Evolutionary conservation across 2,113 vertebrate genomes (phyloP).

Genomic region (Forbesichthys agassizii): DNA sequence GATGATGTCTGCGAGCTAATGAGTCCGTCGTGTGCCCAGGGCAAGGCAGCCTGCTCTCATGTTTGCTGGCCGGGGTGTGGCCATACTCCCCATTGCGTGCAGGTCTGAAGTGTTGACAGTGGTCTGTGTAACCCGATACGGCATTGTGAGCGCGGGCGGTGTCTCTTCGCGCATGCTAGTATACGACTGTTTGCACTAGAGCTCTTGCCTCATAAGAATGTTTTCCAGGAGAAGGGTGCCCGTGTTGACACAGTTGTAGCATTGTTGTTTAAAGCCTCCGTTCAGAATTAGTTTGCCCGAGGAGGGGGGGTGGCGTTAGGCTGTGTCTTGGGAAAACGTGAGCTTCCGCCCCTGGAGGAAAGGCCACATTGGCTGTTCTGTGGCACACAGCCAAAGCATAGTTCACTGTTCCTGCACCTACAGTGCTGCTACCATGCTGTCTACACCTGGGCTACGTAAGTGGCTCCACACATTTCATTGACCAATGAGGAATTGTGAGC

Average conservation of each 20-base stretch:
- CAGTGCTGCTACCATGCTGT: slow-evolving; percentile 37
- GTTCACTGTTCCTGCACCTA: neutral
- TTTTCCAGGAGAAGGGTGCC: slow-evolving; percentile 62
- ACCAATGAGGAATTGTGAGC: neutral
- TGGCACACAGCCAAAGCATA: slow-evolving; percentile 35
- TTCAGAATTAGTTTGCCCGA: slow-evolving; percentile 67
- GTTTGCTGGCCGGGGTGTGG: slow-evolving; percentile 57
- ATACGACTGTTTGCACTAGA: neutral
- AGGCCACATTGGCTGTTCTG: slow-evolving; percentile 59
- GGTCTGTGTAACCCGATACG: slow-evolving; percentile 61
- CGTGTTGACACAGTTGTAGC: slow-evolving; percentile 76
- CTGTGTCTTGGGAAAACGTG: slow-evolving; percentile 54
- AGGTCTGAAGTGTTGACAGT: slow-evolving; percentile 71
- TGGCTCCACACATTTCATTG: too few species aligned
- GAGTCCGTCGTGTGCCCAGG: slow-evolving; percentile 56
- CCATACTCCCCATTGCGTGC: slow-evolving; percentile 59
- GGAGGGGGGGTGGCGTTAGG: neutral
- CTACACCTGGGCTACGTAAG: neutral
- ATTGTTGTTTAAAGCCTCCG: slow-evolving; percentile 73
- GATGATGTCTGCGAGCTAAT: slow-evolving; percentile 60
- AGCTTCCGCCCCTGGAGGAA: slow-evolving; percentile 53
- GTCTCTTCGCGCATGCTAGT: slow-evolving; percentile 34
- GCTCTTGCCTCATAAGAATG: slow-evolving; percentile 53
- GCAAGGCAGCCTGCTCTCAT: slow-evolving; percentile 57
- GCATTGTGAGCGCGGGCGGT: slow-evolving; percentile 46